These are phyloP conservation scores for Macheiramphus alcinus DNA, from an alignment of 2,113 vertebrate species.

Conservation along the genomic window DNA sequence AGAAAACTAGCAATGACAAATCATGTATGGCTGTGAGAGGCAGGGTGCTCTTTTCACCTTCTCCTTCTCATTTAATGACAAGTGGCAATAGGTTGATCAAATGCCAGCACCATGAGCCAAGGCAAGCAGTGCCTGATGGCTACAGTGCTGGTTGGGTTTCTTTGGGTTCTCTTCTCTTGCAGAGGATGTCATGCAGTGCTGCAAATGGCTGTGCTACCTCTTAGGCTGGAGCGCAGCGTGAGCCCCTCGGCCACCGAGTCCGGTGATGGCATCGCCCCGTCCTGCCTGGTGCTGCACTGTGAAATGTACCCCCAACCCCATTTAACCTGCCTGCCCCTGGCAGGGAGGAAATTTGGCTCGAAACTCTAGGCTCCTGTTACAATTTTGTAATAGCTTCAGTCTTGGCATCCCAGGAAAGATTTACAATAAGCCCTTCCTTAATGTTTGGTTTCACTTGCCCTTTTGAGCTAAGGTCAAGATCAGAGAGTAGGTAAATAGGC, in stretches of 20 bases:
- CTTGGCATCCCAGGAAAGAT: neutral
- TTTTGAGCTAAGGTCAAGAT: conserved; percentile 11
- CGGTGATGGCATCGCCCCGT: accelerated
- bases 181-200: neutral
- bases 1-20: conserved; percentile 9
- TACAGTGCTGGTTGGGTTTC: neutral
- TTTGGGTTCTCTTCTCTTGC: neutral
- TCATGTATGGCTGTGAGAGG: neutral
- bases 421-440: neutral
- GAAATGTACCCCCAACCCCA: accelerated
- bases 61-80: neutral
- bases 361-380: neutral
- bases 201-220: accelerated
- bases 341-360: neutral
- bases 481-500: neutral
- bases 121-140: neutral
- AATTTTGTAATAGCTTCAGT: neutral
- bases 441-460: neutral
- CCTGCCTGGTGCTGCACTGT: neutral
- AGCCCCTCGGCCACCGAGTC: accelerated
- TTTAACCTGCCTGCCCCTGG: neutral
- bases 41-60: neutral
- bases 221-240: accelerated
- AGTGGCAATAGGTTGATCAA: neutral
- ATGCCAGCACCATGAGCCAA: neutral